A percentile compares a stretch with the other conserved stretches of the same genome.
Conservation (phyloP, 2,113 vertebrate species). For the Ciconia stormi region DNA sequence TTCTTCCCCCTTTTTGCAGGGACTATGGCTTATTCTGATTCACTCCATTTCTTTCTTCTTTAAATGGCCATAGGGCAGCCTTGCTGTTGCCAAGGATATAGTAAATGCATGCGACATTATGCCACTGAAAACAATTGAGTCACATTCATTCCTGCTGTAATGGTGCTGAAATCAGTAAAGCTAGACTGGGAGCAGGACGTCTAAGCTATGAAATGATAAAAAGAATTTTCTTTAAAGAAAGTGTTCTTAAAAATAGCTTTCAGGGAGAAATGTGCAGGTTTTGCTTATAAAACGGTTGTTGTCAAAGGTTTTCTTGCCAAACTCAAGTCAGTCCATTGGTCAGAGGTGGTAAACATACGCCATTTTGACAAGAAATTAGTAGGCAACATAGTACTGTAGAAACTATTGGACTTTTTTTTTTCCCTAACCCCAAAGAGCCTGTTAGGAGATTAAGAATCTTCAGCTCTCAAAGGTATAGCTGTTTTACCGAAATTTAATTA, state of each 20-base stretch:
- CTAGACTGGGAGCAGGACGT: neutral
- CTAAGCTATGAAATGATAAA: neutral
- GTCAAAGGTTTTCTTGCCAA: neutral
- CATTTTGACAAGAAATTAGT: conserved; percentile 3
- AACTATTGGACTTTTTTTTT: neutral
- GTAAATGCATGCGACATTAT: conserved; percentile 22
- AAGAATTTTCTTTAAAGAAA: neutral
- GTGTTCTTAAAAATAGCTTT: neutral
- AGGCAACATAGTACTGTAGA: neutral
- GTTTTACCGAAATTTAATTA: conserved; percentile 14
- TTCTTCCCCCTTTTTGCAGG: neutral
- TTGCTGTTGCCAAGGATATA: conserved; percentile 56
- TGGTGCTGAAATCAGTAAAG: neutral
- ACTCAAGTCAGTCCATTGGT: neutral
- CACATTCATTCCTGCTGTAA: neutral
- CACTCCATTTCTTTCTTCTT: conserved; percentile 5
- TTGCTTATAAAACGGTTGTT: neutral
- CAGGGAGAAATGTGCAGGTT: neutral
- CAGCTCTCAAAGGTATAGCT: conserved; percentile 18
- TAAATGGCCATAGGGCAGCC: neutral
- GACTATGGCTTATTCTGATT: conserved; percentile 32
- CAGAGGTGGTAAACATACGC: neutral
- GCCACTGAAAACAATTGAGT: neutral
- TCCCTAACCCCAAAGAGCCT: neutral
- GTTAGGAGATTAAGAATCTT: neutral